A percentile compares a stretch with the other conserved stretches of the same genome.
Conservation (phyloP, 1,140 invertebrate species). For the Bombus affinis region DNA sequence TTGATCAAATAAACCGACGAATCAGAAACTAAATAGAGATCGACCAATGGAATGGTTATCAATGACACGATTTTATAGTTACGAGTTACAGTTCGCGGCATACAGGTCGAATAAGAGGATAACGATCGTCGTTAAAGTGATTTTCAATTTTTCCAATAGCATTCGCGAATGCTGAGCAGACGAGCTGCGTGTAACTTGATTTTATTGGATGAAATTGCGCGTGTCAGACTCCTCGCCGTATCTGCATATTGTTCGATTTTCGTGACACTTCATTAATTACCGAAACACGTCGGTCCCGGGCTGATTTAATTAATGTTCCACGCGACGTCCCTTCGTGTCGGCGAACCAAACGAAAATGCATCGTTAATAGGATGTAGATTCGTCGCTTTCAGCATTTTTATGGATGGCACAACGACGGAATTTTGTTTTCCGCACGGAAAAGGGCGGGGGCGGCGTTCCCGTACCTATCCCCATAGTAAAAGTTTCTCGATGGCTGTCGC, state of each 20-base stretch:
- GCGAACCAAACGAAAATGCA: slow-evolving; percentile 29
- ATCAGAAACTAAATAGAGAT: background rate
- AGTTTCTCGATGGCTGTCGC: background rate
- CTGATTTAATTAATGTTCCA: slow-evolving; percentile 65
- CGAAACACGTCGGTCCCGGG: slow-evolving; percentile 51
- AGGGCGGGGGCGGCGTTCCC: too few species aligned
- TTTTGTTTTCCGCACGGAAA: background rate
- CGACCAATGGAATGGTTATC: background rate
- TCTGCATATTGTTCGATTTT: slow-evolving; percentile 61
- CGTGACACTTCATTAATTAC: slow-evolving; percentile 68
- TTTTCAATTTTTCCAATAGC: slow-evolving; percentile 60
- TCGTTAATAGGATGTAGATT: slow-evolving; percentile 56
- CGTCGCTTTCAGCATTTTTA: slow-evolving; percentile 42
- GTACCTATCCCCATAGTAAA: background rate
- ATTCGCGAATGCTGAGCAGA: background rate
- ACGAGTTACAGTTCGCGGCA: background rate
- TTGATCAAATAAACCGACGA: too few species aligned
- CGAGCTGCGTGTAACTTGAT: slow-evolving; percentile 45
- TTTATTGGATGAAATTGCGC: slow-evolving; percentile 39
- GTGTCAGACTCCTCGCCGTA: slow-evolving; percentile 18
- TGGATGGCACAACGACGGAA: background rate
- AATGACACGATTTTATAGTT: background rate
- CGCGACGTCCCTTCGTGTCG: slow-evolving; percentile 25
- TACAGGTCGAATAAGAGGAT: slow-evolving; percentile 24
- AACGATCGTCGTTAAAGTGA: slow-evolving; percentile 47